Evolutionary conservation across 2,113 vertebrate species (phyloP).

Genomic region (Tonatia bakeri): DNA sequence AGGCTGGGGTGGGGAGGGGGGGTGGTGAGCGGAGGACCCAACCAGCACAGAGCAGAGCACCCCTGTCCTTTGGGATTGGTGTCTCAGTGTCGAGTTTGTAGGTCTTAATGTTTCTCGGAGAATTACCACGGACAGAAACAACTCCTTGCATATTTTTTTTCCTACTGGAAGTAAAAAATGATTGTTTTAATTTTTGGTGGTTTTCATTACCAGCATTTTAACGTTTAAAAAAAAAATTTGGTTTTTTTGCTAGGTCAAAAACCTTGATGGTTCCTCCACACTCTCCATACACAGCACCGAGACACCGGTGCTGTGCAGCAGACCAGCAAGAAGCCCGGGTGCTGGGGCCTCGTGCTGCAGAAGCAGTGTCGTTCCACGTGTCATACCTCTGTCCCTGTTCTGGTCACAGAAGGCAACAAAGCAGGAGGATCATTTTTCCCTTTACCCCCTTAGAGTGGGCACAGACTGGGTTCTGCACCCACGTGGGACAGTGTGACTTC

Average conservation of each 20-base stretch:
- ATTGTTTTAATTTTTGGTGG: neutral
- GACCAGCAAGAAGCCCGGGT: neutral
- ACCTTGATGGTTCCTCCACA: neutral
- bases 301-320: neutral
- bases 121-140: slow-evolving; percentile 5
- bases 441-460: neutral
- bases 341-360: neutral
- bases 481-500: neutral
- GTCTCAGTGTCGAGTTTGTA: neutral
- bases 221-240: neutral
- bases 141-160: neutral
- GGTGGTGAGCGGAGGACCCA: no score
- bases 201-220: slow-evolving; percentile 8
- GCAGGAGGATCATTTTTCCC: neutral
- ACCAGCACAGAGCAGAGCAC: neutral
- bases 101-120: neutral
- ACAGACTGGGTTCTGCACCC: neutral
- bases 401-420: neutral
- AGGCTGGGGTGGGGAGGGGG: no score
- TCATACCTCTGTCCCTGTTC: neutral
- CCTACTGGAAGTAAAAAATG: neutral
- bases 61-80: neutral
- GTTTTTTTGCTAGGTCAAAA: neutral
- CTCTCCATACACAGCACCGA: neutral
- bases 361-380: accelerated